Evolutionary conservation across 2,797 vertebrate genomes (phyloP).

Genomic region (Enteromius treurensis): DNA sequence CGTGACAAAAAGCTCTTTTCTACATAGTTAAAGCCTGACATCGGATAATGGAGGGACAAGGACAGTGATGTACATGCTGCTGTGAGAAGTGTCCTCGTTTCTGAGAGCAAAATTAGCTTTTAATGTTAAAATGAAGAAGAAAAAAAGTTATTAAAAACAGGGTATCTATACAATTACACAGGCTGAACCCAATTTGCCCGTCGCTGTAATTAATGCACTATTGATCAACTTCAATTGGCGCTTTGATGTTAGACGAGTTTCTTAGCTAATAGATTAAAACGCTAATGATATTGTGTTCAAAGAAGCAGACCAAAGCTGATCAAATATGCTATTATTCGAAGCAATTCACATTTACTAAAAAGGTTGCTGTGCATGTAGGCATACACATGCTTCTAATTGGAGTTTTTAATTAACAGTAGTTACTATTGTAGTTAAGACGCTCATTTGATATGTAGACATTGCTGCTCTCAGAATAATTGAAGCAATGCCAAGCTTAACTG

Average conservation of each 20-base stretch:
- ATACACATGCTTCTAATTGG: slow-evolving; percentile 4
- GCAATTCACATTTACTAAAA: slow-evolving; percentile 21
- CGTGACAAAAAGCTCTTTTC: slow-evolving; percentile 61
- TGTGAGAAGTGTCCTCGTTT: slow-evolving; percentile 43
- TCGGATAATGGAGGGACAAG: slow-evolving; percentile 58
- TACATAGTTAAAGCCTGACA: slow-evolving; percentile 62
- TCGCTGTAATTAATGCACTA: slow-evolving; percentile 48
- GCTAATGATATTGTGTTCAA: slow-evolving; percentile 36
- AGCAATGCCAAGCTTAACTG: slow-evolving; percentile 42
- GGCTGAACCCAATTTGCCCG: slow-evolving; percentile 37
- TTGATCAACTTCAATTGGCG: slow-evolving; percentile 41
- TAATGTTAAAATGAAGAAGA: slow-evolving; percentile 38
- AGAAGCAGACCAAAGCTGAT: slow-evolving; percentile 39
- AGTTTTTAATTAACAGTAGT: slow-evolving; percentile 24
- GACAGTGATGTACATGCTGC: slow-evolving; percentile 46
- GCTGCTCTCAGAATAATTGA: slow-evolving; percentile 11
- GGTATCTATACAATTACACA: slow-evolving; percentile 46
- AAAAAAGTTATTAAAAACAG: slow-evolving; percentile 48
- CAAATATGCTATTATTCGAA: slow-evolving; percentile 26
- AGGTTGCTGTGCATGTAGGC: slow-evolving; percentile 3
- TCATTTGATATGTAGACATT: slow-evolving; percentile 29
- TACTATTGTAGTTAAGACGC: slow-evolving; percentile 25
- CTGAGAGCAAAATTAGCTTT: slow-evolving; percentile 50
- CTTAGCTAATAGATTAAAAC: slow-evolving; percentile 20
- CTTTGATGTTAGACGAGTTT: slow-evolving; percentile 38